These are phyloP conservation scores for Eueremaeus valkanovi DNA, from an alignment of 2,888 invertebrate species.

Conservation along the genomic window DNA sequence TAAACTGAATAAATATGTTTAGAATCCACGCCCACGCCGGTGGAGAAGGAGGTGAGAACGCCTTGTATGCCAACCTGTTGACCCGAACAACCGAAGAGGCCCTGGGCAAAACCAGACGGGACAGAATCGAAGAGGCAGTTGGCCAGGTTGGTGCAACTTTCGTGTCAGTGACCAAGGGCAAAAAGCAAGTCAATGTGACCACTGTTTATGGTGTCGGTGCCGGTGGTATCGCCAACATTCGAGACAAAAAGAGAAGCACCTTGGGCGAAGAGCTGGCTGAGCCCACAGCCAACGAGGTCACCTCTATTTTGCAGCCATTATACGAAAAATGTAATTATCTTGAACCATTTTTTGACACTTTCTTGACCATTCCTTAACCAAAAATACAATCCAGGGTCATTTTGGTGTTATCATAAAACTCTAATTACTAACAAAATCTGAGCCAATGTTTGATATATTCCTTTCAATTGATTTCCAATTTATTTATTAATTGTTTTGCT, in stretches of 20 bases:
- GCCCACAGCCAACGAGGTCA: not conserved
- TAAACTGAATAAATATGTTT: too few relatives aligned
- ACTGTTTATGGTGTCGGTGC: constrained; percentile 5
- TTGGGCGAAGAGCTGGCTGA: not conserved
- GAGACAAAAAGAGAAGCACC: not conserved
- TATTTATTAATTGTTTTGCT: too few relatives aligned
- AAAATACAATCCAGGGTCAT: not conserved
- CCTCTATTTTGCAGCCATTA: not conserved
- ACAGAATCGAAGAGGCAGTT: not conserved
- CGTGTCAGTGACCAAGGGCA: constrained; percentile 1
- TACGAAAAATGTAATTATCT: not conserved
- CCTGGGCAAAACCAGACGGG: not conserved
- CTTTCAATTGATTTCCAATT: too few relatives aligned
- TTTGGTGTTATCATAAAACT: not conserved
- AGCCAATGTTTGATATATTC: too few relatives aligned
- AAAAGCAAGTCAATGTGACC: not conserved
- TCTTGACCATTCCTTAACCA: not conserved
- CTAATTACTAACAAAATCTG: too few relatives aligned
- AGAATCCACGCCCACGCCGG: not conserved
- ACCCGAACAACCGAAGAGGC: not conserved
- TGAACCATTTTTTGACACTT: not conserved
- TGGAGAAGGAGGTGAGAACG: not conserved
- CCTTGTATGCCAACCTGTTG: not conserved
- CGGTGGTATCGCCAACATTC: not conserved
- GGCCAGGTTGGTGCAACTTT: not conserved